A percentile compares a stretch with the other conserved stretches of the same genome.
These are phyloP conservation scores for Harlomillsia oculata DNA, from an alignment of 1,140 invertebrate genomes.

Conservation along the genomic window DNA sequence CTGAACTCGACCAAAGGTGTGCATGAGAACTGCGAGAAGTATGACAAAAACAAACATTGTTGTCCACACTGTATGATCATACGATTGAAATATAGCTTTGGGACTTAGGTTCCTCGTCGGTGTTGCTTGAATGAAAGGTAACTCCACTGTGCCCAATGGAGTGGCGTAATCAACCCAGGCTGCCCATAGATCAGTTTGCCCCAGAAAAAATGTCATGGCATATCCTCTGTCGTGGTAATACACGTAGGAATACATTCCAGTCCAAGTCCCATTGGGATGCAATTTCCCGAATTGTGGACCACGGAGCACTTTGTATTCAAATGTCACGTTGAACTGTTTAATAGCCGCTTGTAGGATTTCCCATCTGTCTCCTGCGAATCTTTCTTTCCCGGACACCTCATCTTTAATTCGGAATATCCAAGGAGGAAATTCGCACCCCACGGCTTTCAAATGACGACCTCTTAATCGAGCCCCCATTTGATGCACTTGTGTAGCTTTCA, in stretches of 20 bases:
- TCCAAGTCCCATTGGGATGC: slow-evolving; percentile 5
- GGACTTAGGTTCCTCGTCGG: neutral
- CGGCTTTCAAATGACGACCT: slow-evolving; percentile 4
- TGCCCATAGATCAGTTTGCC: neutral
- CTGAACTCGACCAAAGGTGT: neutral
- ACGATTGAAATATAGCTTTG: neutral
- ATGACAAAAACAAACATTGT: neutral
- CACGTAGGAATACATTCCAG: slow-evolving; percentile 6
- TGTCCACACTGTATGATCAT: neutral
- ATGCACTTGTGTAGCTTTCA: no score
- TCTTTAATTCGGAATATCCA: neutral
- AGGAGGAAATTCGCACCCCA: slow-evolving; percentile 10
- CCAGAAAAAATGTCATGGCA: neutral
- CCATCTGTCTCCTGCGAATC: neutral
- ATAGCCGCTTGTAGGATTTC: neutral
- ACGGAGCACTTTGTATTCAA: neutral
- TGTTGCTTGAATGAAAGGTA: neutral
- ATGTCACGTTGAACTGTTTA: neutral
- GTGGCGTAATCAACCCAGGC: slow-evolving; percentile 4
- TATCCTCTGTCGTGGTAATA: slow-evolving; percentile 6
- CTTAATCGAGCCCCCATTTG: neutral
- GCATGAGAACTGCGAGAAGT: neutral
- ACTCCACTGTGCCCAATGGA: neutral
- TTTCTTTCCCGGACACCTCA: neutral
- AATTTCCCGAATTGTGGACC: neutral